Evolutionary conservation across 2,113 vertebrate genomes (phyloP).

Genomic region (Percina caprodes): DNA sequence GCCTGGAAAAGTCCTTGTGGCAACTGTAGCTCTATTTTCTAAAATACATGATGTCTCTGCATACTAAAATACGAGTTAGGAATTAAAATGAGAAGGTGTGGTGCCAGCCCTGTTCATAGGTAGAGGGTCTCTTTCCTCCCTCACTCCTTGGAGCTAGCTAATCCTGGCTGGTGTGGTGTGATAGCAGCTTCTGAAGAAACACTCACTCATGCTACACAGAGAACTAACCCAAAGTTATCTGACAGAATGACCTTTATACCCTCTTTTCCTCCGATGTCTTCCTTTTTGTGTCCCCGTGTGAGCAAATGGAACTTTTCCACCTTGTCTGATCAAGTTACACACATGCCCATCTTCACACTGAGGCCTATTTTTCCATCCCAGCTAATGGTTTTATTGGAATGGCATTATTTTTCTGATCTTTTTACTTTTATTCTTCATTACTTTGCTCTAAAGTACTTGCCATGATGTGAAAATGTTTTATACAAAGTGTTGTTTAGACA

Average conservation of each 20-base stretch:
- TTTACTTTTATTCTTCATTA: not conserved
- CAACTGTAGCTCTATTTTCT: no score
- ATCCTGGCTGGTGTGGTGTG: constrained; percentile 39
- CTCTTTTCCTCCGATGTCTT: not conserved
- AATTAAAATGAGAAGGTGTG: not conserved
- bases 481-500: not conserved
- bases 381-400: not conserved
- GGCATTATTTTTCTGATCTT: not conserved
- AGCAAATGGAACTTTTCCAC: not conserved
- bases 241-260: constrained; percentile 26
- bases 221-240: constrained; percentile 10
- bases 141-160: constrained; percentile 21
- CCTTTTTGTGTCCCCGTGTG: not conserved
- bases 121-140: not conserved
- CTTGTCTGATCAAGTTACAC: not conserved
- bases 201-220: constrained; percentile 2
- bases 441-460: not conserved
- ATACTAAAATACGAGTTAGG: no score
- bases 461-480: not conserved
- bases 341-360: not conserved
- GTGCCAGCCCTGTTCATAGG: not conserved
- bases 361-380: not conserved
- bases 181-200: constrained; percentile 38
- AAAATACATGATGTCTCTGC: no score
- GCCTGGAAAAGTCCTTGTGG: no score